Evolutionary conservation across 2,888 invertebrate species (phyloP), one percentile per base, ranked within the genome.

Genomic region (Amblyjoppa proteus): DNA sequence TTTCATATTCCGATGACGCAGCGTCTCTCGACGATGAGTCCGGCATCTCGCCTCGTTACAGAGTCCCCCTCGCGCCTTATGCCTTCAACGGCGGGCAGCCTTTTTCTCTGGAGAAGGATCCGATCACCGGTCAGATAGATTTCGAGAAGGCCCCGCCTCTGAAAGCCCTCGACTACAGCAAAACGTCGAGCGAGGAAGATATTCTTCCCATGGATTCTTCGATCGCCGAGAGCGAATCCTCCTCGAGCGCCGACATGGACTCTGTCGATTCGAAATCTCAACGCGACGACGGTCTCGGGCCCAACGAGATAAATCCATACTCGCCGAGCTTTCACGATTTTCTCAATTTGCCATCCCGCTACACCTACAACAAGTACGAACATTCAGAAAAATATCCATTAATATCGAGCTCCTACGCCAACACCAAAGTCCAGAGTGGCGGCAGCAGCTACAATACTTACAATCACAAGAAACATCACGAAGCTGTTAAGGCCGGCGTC

Each of bases 331-430:
- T 96, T 80, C 96, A 96, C 88, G 96, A 96, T 89, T 96, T 96
- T 88, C 94, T 96, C 0, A 96, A 96, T 92, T 92, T 96, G 31
- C 96, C 96, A 0, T 96, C 96, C 0, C 96, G 96, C 88, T 96
- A 96, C 89, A 96, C 96, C 13, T 95, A 96, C 0, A 96, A 96
- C 45, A 96, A 96, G 91, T 96, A 96, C 87, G 91, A 89, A 25
- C 87, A 85, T 71, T 89, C 91, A 16, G 91, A 92, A 6, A 96
- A 96, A 0, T 96, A 96, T 91, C 97, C 97, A 0, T 90, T 97
- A 75, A 96, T 97, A 76, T 96, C 96, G 0, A 96, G 95, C 89
- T 96, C 96, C 1, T 97, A 97, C 91, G 96, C 97, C 0, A 97
- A 96, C 89, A 95, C 96, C 0, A 97, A 97, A 91, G 96, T 96